Evolutionary conservation across 1,140 invertebrate genomes (phyloP).

Genomic region (Psilanteris sp.): DNA sequence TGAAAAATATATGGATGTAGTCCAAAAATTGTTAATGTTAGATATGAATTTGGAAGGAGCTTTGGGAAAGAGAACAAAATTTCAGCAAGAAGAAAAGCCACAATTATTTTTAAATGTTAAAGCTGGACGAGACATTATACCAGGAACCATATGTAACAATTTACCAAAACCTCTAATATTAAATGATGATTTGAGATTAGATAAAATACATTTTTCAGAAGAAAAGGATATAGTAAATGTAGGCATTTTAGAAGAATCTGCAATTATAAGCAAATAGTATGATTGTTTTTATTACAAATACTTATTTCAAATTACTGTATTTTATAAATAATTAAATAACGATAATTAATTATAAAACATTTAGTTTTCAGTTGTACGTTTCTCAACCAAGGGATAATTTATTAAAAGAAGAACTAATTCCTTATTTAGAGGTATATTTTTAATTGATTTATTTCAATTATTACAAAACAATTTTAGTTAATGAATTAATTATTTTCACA

Average conservation of each 20-base stretch:
- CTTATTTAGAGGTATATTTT: conserved; percentile 87
- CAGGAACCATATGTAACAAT: conserved; percentile 68
- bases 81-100: conserved; percentile 89
- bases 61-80: conserved; percentile 93
- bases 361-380: conserved; percentile 83
- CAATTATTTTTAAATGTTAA: conserved; percentile 88
- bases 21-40: conserved; percentile 83
- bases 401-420: conserved; percentile 87
- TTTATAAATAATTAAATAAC: too few relatives aligned
- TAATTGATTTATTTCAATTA: too few relatives aligned
- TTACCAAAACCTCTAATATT: conserved; percentile 85
- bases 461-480: too few relatives aligned
- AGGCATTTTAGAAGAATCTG: conserved; percentile 87
- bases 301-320: too few relatives aligned
- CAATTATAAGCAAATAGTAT: conserved; percentile 88
- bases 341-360: too few relatives aligned
- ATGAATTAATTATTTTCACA: too few relatives aligned
- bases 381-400: conserved; percentile 89
- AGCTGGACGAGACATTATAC: conserved; percentile 75
- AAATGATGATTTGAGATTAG: conserved; percentile 91
- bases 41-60: conserved; percentile 84
- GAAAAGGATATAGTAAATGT: conserved; percentile 81
- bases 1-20: conserved; percentile 84
- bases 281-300: conserved; percentile 58
- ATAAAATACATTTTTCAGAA: conserved; percentile 87